Percentiles rank a stretch among this genome's conserved stretches.
These are phyloP conservation scores for Umimayanthus kanabou DNA, from an alignment of 92 coral and sea anemone genomes.

Conservation along the genomic window DNA sequence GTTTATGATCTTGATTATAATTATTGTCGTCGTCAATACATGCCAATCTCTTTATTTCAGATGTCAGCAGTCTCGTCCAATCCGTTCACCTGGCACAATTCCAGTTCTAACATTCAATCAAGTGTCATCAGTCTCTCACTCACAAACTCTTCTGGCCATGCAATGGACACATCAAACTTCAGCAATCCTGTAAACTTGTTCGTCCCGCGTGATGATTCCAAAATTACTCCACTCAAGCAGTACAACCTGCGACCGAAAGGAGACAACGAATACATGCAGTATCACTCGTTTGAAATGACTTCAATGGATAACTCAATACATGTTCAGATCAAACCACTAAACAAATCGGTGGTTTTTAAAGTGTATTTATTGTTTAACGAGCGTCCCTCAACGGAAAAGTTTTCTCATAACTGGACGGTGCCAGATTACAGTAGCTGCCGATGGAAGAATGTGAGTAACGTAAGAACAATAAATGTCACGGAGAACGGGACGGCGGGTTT, in stretches of 20 bases:
- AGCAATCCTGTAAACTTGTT: slow-evolving; percentile 49
- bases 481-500: slow-evolving; percentile 38
- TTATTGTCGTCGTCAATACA: not conserved
- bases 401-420: slow-evolving; percentile 66
- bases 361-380: slow-evolving; percentile 56
- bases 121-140: slow-evolving; percentile 53
- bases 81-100: slow-evolving; percentile 72
- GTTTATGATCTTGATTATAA: not conserved
- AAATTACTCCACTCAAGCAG: slow-evolving; percentile 43
- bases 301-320: slow-evolving; percentile 66
- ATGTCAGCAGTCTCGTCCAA: slow-evolving; percentile 47
- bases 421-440: slow-evolving; percentile 77
- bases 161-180: slow-evolving; percentile 66
- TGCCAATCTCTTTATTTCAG: slow-evolving; percentile 17
- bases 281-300: slow-evolving; percentile 57
- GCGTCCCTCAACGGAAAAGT: slow-evolving; percentile 57
- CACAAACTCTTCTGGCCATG: slow-evolving; percentile 24
- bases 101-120: slow-evolving; percentile 68
- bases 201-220: slow-evolving; percentile 69
- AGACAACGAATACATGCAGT: slow-evolving; percentile 54
- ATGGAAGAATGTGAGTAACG: slow-evolving; percentile 41
- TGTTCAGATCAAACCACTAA: slow-evolving; percentile 66
- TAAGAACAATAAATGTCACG: slow-evolving; percentile 9
- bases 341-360: slow-evolving; percentile 46
- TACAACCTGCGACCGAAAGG: slow-evolving; percentile 58